phyloP scores from a whole-genome alignment of 2,797 vertebrate species.

The Notamacropus eugenii region DNA sequence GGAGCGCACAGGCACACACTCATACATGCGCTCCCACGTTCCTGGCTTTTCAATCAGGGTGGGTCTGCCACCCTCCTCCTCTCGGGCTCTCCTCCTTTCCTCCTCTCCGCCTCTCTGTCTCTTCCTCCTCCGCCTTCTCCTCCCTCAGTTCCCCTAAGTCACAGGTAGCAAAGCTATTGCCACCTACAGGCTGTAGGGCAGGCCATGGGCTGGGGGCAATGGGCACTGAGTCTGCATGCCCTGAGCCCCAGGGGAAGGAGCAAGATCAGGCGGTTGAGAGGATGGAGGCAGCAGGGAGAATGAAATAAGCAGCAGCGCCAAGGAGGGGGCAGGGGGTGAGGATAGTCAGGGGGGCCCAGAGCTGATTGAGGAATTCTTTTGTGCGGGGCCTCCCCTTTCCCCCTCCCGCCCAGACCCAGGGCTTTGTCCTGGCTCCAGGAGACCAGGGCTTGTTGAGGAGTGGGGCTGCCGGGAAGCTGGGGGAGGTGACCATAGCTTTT shows the following conservation, averaged over 20 bases:
- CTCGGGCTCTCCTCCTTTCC: not conserved
- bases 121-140: not conserved
- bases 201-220: constrained; percentile 49
- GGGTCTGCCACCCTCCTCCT: constrained; percentile 20
- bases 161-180: constrained; percentile 75
- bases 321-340: not conserved
- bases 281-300: constrained; percentile 10
- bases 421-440: constrained; percentile 74
- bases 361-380: constrained; percentile 72
- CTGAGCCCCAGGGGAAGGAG: constrained; percentile 21
- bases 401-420: constrained; percentile 63
- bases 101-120: not conserved
- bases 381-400: constrained; percentile 64
- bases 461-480: constrained; percentile 48
- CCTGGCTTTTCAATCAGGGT: constrained; percentile 57
- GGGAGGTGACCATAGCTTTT: constrained; percentile 70
- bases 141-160: constrained; percentile 57
- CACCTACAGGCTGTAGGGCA: constrained; percentile 72
- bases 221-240: constrained; percentile 32
- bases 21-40: not conserved
- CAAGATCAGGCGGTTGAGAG: fast-evolving
- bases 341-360: constrained; percentile 46
- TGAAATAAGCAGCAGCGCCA: no score
- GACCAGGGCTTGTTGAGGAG: constrained; percentile 60
- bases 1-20: no score